Conservation (phyloP, 1,140 invertebrate species). For the Scaptomyza pallida region DNA sequence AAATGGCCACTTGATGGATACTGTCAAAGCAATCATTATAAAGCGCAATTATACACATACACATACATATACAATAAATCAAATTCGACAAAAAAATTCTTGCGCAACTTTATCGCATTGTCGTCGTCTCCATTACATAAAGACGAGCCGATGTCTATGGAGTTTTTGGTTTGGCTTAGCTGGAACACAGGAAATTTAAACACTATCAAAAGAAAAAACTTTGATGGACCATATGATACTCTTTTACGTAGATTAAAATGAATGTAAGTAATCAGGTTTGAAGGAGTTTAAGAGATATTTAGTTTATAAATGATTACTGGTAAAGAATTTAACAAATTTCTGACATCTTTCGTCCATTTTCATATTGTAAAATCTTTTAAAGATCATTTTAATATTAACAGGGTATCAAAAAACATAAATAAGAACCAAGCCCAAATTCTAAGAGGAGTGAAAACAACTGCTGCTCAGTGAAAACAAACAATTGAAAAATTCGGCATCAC, state of each 20-base stretch:
- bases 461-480: conserved; percentile 62
- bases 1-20: conserved; percentile 68
- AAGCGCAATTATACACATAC: conserved; percentile 7
- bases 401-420: conserved; percentile 7
- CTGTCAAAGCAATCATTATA: conserved; percentile 18
- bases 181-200: conserved; percentile 68
- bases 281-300: too few relatives aligned
- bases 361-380: background rate
- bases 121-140: conserved; percentile 60
- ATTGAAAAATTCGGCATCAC: conserved; percentile 10
- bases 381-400: background rate
- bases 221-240: conserved; percentile 1
- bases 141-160: conserved; percentile 17
- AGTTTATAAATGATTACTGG: too few relatives aligned
- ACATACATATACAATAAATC: conserved; percentile 14
- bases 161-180: conserved; percentile 30
- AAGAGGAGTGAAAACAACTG: background rate
- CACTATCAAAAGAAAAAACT: conserved; percentile 34
- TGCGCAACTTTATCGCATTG: conserved; percentile 52
- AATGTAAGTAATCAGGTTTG: background rate
- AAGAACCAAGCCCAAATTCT: background rate
- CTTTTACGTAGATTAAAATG: background rate
- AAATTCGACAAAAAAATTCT: conserved; percentile 62
- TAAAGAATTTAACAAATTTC: too few relatives aligned
- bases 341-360: too few relatives aligned